Base-by-base conservation (phyloP, 2,113 vertebrate genomes). In the Gymnocephalus cernua region DNA sequence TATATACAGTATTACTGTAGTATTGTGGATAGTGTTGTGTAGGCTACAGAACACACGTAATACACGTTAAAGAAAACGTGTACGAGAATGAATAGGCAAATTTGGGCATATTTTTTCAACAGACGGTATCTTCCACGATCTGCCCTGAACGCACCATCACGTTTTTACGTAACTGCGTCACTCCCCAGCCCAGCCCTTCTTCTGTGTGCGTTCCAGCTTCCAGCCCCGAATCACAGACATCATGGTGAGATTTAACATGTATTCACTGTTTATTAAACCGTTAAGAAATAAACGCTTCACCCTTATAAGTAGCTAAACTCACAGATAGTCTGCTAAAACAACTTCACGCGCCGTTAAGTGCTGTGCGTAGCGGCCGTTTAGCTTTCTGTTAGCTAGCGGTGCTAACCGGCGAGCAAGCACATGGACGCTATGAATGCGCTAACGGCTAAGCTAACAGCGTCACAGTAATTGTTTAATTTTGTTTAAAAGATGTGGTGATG, bases 161-260 rank as follows among this genome's bases (percentile, higher is more conserved):
- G 79, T 59, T 48, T 19, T 3, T 35, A 68, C 86, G 88, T 89
- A 0, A 38, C 0, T 45, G 8, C 84, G 84, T 91, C 86, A 77
- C 56, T 6, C 3, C 12, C 3, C 44, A 18, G 44, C 74, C 47
- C 69, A 77, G 29, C 73, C 84, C 74, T 89, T 86, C 83, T 85
- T 50, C 62, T 72, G 66, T 86, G 62, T 21, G 68, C 78, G 82
- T 86, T 85, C 76, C 65, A 19, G 69, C 80, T 80, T 68, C 85
- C 85, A 58, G 11, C 51, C 53, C 32, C 11, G 68, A 88, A 53
- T 41, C 61, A 19, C 54, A 84, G 74, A 71, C 92, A 91, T 89
- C 91, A 96, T 95, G 95, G 95, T 96, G 82, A 91, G 94, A 3
- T 67, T 80, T 3, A 15, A 12, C 41, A 0, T 1, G 8, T 19